Percentiles rank a stretch among this genome's conserved stretches.
Evolutionary conservation across 2,888 invertebrate genomes (phyloP).

Genomic region (Tipula helvola): DNA sequence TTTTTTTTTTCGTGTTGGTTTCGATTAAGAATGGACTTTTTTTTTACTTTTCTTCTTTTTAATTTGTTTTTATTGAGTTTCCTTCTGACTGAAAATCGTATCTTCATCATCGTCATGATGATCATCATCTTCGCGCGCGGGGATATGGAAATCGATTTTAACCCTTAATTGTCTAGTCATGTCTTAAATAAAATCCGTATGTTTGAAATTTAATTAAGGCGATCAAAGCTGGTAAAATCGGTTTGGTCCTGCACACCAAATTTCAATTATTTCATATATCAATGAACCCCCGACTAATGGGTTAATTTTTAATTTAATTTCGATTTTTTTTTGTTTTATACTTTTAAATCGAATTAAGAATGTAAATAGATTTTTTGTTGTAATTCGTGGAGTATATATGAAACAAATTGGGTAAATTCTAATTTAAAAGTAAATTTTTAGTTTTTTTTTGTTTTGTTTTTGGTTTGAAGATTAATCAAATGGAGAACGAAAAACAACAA

Average conservation of each 20-base stretch:
- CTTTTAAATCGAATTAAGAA: neutral
- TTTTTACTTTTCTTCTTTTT: neutral
- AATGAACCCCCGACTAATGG: neutral
- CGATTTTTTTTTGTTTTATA: neutral
- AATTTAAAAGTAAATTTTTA: neutral
- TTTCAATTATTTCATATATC: neutral
- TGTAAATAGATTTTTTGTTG: neutral
- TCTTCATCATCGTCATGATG: neutral
- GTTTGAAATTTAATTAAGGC: neutral
- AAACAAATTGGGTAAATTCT: neutral
- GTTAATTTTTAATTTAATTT: conserved; percentile 4
- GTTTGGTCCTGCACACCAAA: neutral
- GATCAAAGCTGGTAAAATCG: neutral
- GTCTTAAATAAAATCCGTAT: neutral
- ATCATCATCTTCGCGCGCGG: neutral
- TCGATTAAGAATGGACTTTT: neutral
- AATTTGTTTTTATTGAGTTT: neutral
- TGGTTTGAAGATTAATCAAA: neutral
- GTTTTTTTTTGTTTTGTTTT: neutral
- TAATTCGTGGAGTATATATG: neutral
- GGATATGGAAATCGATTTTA: neutral
- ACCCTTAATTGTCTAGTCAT: neutral
- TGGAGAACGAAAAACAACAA: neutral
- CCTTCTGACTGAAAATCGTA: neutral
- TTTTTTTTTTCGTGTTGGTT: neutral